Evolutionary conservation across 2,888 invertebrate species (phyloP).

Genomic region (Drosophila borborema): DNA sequence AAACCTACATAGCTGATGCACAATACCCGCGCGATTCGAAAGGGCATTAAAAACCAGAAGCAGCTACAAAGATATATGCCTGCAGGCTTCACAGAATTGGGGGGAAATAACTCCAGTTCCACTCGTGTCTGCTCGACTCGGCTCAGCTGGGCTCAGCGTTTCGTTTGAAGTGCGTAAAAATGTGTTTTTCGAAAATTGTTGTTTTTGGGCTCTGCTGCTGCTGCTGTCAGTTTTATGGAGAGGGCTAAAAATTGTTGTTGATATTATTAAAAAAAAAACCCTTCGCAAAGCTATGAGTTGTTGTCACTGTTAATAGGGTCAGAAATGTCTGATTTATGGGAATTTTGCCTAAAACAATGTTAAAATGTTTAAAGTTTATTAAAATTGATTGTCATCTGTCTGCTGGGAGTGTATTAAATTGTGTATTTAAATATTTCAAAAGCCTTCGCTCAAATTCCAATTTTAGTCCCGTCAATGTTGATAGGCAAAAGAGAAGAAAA

Average conservation of each 20-base stretch:
- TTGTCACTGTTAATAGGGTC: conserved; percentile 66
- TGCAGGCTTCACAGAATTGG: conserved; percentile 31
- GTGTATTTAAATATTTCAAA: conserved; percentile 32
- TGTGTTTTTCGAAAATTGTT: conserved; percentile 52
- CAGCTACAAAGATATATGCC: conserved; percentile 27
- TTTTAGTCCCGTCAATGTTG: conserved; percentile 33
- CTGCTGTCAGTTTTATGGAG: conserved; percentile 49
- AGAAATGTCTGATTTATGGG: conserved; percentile 59
- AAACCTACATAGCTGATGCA: background rate
- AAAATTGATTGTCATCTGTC: conserved; percentile 53
- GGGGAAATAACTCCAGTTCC: conserved; percentile 45
- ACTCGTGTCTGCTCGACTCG: conserved; percentile 9
- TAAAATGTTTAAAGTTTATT: conserved; percentile 48
- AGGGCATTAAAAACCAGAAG: conserved; percentile 25
- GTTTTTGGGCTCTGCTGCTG: conserved; percentile 36
- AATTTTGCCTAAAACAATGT: conserved; percentile 35
- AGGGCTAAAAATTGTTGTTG: background rate
- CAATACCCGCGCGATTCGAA: too few relatives aligned
- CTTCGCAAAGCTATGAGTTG: conserved; percentile 12
- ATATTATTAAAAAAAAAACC: conserved; percentile 18
- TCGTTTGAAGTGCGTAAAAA: conserved; percentile 67
- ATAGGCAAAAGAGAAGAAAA: background rate
- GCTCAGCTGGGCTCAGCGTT: conserved; percentile 18
- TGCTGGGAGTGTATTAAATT: conserved; percentile 27
- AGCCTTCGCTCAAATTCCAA: conserved; percentile 31